These are phyloP conservation scores for Mungos mungo DNA, from an alignment of 2,113 vertebrate genomes.

Conservation along the genomic window DNA sequence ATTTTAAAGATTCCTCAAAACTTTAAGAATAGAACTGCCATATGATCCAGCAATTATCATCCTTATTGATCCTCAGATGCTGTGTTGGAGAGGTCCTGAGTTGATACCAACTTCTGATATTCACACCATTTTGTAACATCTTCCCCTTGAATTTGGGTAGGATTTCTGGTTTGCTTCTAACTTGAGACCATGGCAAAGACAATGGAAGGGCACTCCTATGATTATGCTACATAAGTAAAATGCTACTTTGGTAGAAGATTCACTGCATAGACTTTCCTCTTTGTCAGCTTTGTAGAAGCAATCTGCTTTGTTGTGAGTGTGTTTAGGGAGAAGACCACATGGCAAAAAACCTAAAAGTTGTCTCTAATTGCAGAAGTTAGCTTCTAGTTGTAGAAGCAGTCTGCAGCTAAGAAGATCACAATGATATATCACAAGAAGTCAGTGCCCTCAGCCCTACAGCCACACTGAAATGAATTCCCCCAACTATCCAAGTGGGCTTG, in stretches of 20 bases:
- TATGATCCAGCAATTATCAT: neutral
- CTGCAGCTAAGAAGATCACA: neutral
- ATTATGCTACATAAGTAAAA: neutral
- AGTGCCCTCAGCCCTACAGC: accelerated
- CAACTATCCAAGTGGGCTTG: neutral
- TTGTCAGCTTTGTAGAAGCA: neutral
- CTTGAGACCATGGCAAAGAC: neutral
- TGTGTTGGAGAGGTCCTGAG: neutral
- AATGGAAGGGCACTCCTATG: neutral
- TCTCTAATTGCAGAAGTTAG: neutral
- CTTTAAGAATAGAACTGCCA: neutral
- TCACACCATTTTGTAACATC: neutral
- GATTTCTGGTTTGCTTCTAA: neutral
- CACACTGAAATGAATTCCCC: neutral
- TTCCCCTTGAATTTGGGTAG: neutral
- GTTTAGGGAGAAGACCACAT: neutral
- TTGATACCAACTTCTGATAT: neutral
- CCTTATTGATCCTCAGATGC: neutral
- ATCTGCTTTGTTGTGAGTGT: neutral
- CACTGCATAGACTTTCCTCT: neutral
- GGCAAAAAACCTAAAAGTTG: neutral
- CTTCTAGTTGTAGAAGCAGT: neutral
- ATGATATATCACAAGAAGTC: neutral
- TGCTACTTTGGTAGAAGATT: neutral
- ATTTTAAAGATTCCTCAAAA: neutral